Percentiles rank a stretch among this genome's conserved stretches.
phyloP scores from a whole-genome alignment of 2,888 invertebrate species.

The Carabus problematicus region DNA sequence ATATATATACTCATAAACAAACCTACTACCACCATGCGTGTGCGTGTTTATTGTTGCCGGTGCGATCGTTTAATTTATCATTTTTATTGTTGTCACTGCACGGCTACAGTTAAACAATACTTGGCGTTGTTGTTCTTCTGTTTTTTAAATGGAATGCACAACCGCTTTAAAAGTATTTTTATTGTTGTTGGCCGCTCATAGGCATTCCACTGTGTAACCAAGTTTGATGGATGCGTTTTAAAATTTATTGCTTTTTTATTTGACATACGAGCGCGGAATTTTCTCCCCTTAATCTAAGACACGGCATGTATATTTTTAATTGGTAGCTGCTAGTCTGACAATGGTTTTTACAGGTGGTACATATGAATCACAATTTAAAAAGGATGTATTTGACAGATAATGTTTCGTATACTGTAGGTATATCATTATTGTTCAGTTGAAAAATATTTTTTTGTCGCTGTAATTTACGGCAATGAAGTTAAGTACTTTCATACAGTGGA shows the following conservation, averaged over 20 bases:
- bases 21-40: constrained; percentile 18
- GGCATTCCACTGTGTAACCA: constrained; percentile 10
- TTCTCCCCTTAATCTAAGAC: background rate
- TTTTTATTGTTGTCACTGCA: constrained; percentile 39
- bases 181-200: constrained; percentile 35
- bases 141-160: constrained; percentile 36
- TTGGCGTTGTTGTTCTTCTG: constrained; percentile 30
- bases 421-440: constrained; percentile 34
- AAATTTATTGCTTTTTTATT: constrained; percentile 41
- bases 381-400: constrained; percentile 32
- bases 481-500: constrained; percentile 2
- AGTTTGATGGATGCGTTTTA: constrained; percentile 38
- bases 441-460: constrained; percentile 20
- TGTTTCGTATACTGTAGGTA: constrained; percentile 21
- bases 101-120: constrained; percentile 25
- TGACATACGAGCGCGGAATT: constrained; percentile 14
- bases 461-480: constrained; percentile 26
- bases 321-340: constrained; percentile 26
- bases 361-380: constrained; percentile 28
- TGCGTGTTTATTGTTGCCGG: constrained; percentile 36
- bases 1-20: too few species aligned
- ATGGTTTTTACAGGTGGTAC: constrained; percentile 14
- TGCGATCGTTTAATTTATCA: constrained; percentile 40
- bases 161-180: constrained; percentile 39
- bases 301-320: constrained; percentile 34